phyloP scores from a whole-genome alignment of 2,888 invertebrate species.

The Tenthredo notha region DNA sequence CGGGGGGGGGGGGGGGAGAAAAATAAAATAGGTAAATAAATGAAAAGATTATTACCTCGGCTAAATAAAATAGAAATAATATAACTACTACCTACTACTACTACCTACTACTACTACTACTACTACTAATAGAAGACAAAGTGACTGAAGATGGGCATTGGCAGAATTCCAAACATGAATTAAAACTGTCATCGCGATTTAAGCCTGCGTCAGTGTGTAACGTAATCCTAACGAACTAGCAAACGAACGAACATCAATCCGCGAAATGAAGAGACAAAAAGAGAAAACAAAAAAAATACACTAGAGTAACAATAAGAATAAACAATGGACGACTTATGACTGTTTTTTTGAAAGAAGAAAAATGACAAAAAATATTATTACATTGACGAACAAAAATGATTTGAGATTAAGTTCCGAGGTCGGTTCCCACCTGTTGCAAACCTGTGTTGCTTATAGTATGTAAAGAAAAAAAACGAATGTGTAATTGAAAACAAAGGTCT shows the following conservation, averaged over 20 bases:
- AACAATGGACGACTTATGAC: constrained; percentile 71
- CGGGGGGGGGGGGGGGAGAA: background rate
- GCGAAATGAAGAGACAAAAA: background rate
- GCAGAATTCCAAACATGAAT: constrained; percentile 69
- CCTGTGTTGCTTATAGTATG: constrained; percentile 11
- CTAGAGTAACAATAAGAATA: background rate
- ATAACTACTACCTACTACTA: constrained; percentile 30
- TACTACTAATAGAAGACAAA: constrained; percentile 55
- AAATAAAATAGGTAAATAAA: background rate
- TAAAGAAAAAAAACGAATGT: constrained; percentile 1
- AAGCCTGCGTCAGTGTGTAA: constrained; percentile 53
- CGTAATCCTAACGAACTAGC: background rate
- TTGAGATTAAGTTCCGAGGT: background rate
- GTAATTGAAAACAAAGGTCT: constrained; percentile 2
- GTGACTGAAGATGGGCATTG: constrained; percentile 69
- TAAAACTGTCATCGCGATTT: constrained; percentile 66
- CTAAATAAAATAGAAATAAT: constrained; percentile 54
- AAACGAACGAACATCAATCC: constrained; percentile 25
- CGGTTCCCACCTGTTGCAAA: background rate
- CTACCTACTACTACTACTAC: constrained; percentile 34
- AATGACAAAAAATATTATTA: background rate
- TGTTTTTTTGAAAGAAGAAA: constrained; percentile 64
- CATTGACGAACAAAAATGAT: background rate
- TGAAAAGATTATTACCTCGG: constrained; percentile 59
- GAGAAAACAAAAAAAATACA: background rate